Conservation (phyloP, 2,113 vertebrate genomes). For the Prolemur simus region DNA sequence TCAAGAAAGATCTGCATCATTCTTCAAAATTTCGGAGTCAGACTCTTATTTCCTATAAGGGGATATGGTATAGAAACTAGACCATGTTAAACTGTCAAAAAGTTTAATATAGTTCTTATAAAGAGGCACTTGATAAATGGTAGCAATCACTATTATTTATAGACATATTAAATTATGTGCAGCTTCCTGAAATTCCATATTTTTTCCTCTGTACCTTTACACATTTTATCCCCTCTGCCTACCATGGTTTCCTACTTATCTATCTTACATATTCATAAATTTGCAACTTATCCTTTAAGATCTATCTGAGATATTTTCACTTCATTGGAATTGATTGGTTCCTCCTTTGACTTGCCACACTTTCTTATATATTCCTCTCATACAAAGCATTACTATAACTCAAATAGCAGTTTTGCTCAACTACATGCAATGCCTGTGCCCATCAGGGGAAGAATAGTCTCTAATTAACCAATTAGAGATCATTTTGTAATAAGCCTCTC, state of each 20-base stretch:
- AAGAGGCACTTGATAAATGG: not conserved
- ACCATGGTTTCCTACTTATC: not conserved
- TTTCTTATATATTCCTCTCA: not conserved
- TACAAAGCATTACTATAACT: not conserved
- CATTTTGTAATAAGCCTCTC: not conserved
- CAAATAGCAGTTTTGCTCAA: not conserved
- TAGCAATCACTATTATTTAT: not conserved
- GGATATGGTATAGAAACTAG: not conserved
- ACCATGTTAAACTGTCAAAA: not conserved
- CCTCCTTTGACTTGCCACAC: not conserved
- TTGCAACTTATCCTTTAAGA: not conserved
- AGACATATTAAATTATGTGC: not conserved
- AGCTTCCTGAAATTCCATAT: not conserved
- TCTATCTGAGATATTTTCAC: not conserved
- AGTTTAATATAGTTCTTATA: not conserved
- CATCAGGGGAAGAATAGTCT: not conserved
- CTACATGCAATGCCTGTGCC: not conserved
- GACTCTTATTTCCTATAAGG: not conserved
- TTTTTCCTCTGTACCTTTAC: not conserved
- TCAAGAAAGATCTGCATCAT: not conserved
- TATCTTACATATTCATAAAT: not conserved
- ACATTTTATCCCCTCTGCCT: not conserved
- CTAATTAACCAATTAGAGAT: not conserved
- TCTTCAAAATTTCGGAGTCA: not conserved
- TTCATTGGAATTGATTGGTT: not conserved